Percentiles rank a stretch among this genome's conserved stretches.
These are phyloP conservation scores for Mayetiola destructor DNA, from an alignment of 2,888 invertebrate genomes.

Conservation along the genomic window DNA sequence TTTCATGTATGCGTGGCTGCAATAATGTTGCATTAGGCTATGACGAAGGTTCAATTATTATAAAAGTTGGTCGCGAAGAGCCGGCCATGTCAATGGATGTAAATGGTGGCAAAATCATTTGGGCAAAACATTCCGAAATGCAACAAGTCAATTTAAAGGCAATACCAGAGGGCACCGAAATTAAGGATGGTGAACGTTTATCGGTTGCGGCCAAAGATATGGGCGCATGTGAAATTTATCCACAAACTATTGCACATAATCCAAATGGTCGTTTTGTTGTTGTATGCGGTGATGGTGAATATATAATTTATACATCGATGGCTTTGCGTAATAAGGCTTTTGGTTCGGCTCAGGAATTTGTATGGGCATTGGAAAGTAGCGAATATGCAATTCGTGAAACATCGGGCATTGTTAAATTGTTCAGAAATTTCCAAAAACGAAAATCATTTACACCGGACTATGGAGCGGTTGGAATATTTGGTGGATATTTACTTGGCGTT, in stretches of 20 bases:
- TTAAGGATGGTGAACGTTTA: constrained; percentile 83
- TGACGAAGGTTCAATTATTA: constrained; percentile 36
- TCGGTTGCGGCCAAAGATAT: constrained; percentile 94
- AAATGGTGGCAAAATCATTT: constrained; percentile 95
- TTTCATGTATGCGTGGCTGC: constrained; percentile 80
- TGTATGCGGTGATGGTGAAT: constrained; percentile 98
- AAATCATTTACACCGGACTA: constrained; percentile 93
- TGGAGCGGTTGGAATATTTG: constrained; percentile 89
- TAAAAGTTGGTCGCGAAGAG: constrained; percentile 73
- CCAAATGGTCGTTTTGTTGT: constrained; percentile 88
- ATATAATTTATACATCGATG: constrained; percentile 99
- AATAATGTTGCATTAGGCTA: constrained; percentile 90
- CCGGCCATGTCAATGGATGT: constrained; percentile 99
- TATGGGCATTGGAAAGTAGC: constrained; percentile 94
- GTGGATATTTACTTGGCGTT: constrained; percentile 80
- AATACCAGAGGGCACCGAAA: constrained; percentile 56
- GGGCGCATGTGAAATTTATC: constrained; percentile 98
- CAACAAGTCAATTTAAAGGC: constrained; percentile 92
- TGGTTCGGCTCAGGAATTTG: constrained; percentile 96
- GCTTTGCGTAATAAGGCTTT: constrained; percentile 97
- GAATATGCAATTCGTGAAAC: constrained; percentile 83
- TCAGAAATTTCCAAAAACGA: constrained; percentile 96
- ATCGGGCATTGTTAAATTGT: constrained; percentile 79
- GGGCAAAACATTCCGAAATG: constrained; percentile 97
- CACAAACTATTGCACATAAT: constrained; percentile 95